These are phyloP conservation scores for Campopleginae sp. DNA, from an alignment of 2,888 invertebrate species.

Conservation along the genomic window DNA sequence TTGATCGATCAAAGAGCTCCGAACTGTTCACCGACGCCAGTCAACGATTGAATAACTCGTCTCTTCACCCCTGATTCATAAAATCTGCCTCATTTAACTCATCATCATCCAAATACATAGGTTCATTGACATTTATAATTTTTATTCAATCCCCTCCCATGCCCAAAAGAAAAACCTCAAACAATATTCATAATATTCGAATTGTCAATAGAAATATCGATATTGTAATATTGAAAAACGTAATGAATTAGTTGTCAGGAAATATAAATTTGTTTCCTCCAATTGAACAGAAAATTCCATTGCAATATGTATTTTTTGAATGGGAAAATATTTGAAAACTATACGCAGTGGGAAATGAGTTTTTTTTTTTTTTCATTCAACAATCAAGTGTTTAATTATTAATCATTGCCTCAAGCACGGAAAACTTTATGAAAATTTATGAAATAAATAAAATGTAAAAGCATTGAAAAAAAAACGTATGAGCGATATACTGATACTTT, in stretches of 20 bases:
- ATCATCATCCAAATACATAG: neutral
- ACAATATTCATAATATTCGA: neutral
- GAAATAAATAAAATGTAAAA: neutral
- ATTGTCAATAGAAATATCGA: neutral
- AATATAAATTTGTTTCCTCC: too few relatives aligned
- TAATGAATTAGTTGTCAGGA: neutral
- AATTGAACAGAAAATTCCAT: too few relatives aligned
- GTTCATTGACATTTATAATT: neutral
- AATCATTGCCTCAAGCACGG: too few relatives aligned
- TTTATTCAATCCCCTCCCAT: neutral
- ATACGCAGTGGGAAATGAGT: too few relatives aligned
- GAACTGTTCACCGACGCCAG: neutral
- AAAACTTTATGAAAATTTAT: too few relatives aligned
- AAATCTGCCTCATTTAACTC: conserved; percentile 6
- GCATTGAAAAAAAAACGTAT: neutral
- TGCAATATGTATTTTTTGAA: too few relatives aligned
- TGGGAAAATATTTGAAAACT: too few relatives aligned
- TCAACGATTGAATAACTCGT: conserved; percentile 17
- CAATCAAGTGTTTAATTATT: too few relatives aligned
- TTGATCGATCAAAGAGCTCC: conserved; percentile 53
- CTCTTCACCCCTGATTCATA: neutral
- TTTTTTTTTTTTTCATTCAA: too few relatives aligned
- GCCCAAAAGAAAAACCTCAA: neutral
- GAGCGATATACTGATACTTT: neutral
- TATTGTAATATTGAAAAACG: neutral